Percentiles rank a stretch among this genome's conserved stretches.
Conservation (phyloP, 2,888 invertebrate species). For the Argyra leucocephala region DNA sequence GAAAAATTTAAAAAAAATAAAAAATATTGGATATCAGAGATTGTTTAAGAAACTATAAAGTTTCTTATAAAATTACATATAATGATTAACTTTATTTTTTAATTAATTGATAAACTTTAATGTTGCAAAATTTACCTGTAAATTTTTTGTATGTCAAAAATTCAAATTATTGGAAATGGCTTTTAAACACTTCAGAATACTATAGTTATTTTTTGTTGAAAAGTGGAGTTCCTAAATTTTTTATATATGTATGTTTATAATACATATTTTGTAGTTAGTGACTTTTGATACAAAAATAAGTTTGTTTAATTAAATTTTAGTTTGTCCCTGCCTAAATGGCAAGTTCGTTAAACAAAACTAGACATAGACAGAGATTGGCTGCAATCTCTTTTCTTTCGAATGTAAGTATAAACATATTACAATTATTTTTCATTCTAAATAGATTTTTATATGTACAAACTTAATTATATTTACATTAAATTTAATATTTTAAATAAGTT, state of each 20-base stretch:
- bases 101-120: too few relatives aligned
- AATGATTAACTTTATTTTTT: not conserved
- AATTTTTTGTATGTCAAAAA: not conserved
- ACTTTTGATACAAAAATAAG: not conserved
- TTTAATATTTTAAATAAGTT: too few relatives aligned
- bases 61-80: not conserved
- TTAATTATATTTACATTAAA: too few relatives aligned
- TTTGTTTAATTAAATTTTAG: not conserved
- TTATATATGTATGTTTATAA: not conserved
- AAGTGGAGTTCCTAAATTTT: not conserved
- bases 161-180: not conserved
- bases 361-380: slow-evolving; percentile 69
- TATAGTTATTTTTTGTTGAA: not conserved
- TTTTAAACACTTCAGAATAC: not conserved
- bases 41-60: not conserved
- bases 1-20: not conserved
- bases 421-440: too few relatives aligned
- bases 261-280: not conserved
- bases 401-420: slow-evolving; percentile 23
- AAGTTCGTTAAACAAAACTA: slow-evolving; percentile 48
- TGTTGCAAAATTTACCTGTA: not conserved
- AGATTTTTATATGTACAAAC: too few relatives aligned
- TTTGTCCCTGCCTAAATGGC: slow-evolving; percentile 40
- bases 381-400: slow-evolving; percentile 90
- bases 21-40: not conserved